Percentiles rank a stretch among this genome's conserved stretches.
These are phyloP conservation scores for Melipona quadrifasciata DNA, from an alignment of 1,140 invertebrate genomes.

Conservation along the genomic window DNA sequence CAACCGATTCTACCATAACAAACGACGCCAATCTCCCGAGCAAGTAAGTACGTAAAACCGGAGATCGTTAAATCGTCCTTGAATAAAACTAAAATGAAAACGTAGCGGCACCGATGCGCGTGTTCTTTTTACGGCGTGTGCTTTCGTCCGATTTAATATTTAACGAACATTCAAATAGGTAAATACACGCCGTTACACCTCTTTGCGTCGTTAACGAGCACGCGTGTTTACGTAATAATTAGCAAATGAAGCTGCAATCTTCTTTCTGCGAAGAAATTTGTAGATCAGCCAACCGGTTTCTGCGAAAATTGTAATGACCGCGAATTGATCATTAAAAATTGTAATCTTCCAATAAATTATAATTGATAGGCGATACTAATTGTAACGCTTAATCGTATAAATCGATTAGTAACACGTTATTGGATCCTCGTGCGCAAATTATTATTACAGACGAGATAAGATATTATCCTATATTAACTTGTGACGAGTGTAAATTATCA, in stretches of 20 bases:
- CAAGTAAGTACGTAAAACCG: slow-evolving; percentile 14
- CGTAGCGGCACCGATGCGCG: neutral
- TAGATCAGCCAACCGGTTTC: neutral
- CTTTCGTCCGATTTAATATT: neutral
- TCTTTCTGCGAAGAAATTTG: neutral
- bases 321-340: neutral
- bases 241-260: neutral
- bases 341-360: neutral
- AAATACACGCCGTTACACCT: neutral
- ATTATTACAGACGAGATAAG: no score
- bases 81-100: slow-evolving; percentile 20
- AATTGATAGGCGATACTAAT: neutral
- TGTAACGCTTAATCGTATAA: no score
- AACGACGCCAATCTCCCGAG: neutral
- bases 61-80: slow-evolving; percentile 31
- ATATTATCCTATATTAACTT: neutral
- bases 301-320: neutral
- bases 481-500: neutral
- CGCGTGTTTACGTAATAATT: neutral
- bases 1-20: slow-evolving; percentile 34
- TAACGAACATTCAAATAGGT: neutral
- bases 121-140: neutral
- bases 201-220: neutral
- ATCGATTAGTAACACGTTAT: neutral
- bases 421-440: no score